Percentiles rank a stretch among this genome's conserved stretches.
Evolutionary conservation across 2,888 invertebrate genomes (phyloP).

Genomic region (Sinohyriopsis cumingii): DNA sequence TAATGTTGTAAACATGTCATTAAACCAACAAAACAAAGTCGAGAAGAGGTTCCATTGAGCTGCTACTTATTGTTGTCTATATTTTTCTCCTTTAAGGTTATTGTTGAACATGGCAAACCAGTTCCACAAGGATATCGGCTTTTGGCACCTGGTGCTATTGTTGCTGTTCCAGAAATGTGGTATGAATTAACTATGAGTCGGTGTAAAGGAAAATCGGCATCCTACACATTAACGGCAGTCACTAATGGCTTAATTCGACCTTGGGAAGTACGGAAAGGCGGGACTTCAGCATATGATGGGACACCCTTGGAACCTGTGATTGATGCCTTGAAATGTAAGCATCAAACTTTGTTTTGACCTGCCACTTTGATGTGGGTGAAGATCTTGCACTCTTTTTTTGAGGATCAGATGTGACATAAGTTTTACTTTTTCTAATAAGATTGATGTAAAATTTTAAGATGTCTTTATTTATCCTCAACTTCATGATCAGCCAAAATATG

Average conservation of each 20-base stretch:
- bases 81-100: too few relatives aligned
- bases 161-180: conserved; percentile 1
- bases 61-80: too few relatives aligned
- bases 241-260: conserved; percentile 1
- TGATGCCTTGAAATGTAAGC: conserved; percentile 2
- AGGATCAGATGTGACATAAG: too few relatives aligned
- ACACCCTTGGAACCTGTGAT: conserved; percentile 3
- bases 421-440: too few relatives aligned
- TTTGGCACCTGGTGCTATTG: not conserved
- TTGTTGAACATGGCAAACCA: not conserved
- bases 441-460: too few relatives aligned
- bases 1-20: too few relatives aligned
- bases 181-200: conserved; percentile 1
- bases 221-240: not conserved
- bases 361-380: too few relatives aligned
- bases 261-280: not conserved
- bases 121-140: conserved; percentile 1
- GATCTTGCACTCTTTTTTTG: too few relatives aligned
- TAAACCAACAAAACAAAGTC: too few relatives aligned
- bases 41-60: too few relatives aligned
- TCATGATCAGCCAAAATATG: too few relatives aligned
- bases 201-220: not conserved
- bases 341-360: not conserved
- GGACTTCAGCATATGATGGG: conserved; percentile 1
- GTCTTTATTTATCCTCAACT: too few relatives aligned